Conservation (phyloP, 2,888 invertebrate genomes). For the Nomada flava region DNA sequence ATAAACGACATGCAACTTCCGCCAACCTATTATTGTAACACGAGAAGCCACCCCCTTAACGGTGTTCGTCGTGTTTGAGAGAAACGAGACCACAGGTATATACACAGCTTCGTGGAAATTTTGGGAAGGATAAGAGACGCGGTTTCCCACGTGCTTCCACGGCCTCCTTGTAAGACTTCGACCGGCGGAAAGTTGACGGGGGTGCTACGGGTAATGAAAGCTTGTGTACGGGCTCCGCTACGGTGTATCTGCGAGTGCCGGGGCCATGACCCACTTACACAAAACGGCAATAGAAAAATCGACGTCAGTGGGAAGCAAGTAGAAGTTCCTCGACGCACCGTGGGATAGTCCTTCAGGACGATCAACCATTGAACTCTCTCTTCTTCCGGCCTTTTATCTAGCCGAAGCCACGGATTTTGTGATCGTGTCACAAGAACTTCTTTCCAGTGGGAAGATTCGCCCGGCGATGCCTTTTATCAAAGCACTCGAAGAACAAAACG, state of each 20-base stretch:
- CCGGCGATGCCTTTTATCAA: slow-evolving; percentile 44
- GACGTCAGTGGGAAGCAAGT: slow-evolving; percentile 64
- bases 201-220: slow-evolving; percentile 65
- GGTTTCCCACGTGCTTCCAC: slow-evolving; percentile 73
- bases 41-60: too few relatives aligned
- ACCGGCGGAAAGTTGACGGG: slow-evolving; percentile 52
- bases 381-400: slow-evolving; percentile 71
- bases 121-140: neutral
- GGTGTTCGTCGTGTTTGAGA: neutral
- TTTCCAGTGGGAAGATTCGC: slow-evolving; percentile 48
- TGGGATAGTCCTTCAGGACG: slow-evolving; percentile 77
- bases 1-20: too few relatives aligned
- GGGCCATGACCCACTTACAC: slow-evolving; percentile 65
- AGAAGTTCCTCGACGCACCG: slow-evolving; percentile 69
- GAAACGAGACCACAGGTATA: neutral
- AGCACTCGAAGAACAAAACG: slow-evolving; percentile 34
- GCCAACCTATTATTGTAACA: too few relatives aligned
- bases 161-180: slow-evolving; percentile 69
- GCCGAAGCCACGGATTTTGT: slow-evolving; percentile 59
- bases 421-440: slow-evolving; percentile 61
- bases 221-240: slow-evolving; percentile 59
- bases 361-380: slow-evolving; percentile 73
- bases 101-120: slow-evolving; percentile 20
- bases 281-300: slow-evolving; percentile 69
- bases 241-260: slow-evolving; percentile 43